Percentiles rank a stretch among this genome's conserved stretches.
Conservation (phyloP, 2,797 vertebrate genomes). For the Microtus californicus region DNA sequence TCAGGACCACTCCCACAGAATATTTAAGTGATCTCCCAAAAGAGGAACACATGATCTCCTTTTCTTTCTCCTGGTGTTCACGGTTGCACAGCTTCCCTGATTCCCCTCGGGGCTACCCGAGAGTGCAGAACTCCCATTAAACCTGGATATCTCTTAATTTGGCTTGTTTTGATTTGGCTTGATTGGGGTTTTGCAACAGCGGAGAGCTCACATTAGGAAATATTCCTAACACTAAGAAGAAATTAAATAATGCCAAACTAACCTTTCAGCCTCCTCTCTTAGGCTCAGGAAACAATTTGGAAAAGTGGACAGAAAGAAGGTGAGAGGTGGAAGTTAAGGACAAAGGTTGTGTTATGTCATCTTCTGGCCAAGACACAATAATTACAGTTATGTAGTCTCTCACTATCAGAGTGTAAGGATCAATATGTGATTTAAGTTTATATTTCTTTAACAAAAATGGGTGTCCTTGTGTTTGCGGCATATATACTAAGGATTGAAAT, state of each 20-base stretch:
- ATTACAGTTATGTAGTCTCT: background rate
- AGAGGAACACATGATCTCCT: too few relatives aligned
- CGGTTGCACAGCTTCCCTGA: too few relatives aligned
- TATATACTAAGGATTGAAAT: background rate
- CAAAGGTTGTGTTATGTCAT: background rate
- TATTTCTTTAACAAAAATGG: background rate
- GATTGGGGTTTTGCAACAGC: too few relatives aligned
- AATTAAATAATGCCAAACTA: slow-evolving; percentile 13
- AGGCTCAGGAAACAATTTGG: background rate
- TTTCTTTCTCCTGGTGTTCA: too few relatives aligned
- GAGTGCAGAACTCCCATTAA: too few relatives aligned
- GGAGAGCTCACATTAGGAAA: accelerated
- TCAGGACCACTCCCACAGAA: too few relatives aligned
- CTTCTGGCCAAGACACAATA: background rate
- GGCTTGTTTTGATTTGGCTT: too few relatives aligned
- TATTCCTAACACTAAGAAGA: background rate
- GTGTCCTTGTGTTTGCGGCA: background rate
- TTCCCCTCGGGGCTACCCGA: too few relatives aligned
- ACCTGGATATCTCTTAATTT: too few relatives aligned
- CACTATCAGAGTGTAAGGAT: background rate
- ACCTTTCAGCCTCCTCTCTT: background rate
- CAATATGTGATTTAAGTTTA: background rate
- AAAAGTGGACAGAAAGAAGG: background rate
- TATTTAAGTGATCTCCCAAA: too few relatives aligned
- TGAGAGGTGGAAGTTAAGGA: background rate